These are phyloP conservation scores for Adelosebastes latens DNA, from an alignment of 2,797 vertebrate genomes.

Conservation along the genomic window DNA sequence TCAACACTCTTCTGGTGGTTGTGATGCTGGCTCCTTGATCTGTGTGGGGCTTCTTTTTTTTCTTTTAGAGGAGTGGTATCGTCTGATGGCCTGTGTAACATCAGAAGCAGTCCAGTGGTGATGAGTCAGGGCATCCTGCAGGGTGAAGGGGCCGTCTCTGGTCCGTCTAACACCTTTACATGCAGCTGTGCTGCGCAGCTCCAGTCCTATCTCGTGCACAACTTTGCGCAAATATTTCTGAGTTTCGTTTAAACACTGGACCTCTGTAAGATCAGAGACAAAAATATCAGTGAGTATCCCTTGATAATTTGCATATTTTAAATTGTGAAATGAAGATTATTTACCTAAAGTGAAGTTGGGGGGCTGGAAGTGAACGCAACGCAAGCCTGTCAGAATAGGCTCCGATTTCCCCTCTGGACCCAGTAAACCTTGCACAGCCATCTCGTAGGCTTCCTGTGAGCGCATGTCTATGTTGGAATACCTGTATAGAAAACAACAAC, in stretches of 20 bases:
- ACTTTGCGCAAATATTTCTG: slow-evolving; percentile 90
- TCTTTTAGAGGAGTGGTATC: slow-evolving; percentile 56
- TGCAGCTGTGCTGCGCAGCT: slow-evolving; percentile 89
- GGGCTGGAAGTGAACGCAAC: slow-evolving; percentile 86
- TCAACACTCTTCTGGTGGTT: not conserved
- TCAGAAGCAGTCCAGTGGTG: slow-evolving; percentile 86
- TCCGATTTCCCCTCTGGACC: slow-evolving; percentile 88
- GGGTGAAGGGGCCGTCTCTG: slow-evolving; percentile 87
- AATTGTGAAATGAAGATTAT: slow-evolving; percentile 13
- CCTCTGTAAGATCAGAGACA: slow-evolving; percentile 80
- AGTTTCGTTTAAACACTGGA: slow-evolving; percentile 94
- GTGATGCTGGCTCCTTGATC: not conserved
- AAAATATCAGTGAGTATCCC: not conserved
- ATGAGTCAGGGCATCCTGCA: slow-evolving; percentile 86
- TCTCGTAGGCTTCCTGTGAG: slow-evolving; percentile 93
- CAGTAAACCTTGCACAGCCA: slow-evolving; percentile 88
- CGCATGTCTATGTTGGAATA: slow-evolving; percentile 89
- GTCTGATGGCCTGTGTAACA: slow-evolving; percentile 79
- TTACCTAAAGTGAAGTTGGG: slow-evolving; percentile 93
- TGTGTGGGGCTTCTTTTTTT: slow-evolving; percentile 20
- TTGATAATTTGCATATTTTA: not conserved
- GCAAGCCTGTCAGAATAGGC: slow-evolving; percentile 88
- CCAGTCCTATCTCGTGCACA: slow-evolving; percentile 93
- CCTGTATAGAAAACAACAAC: slow-evolving; percentile 69
- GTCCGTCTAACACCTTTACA: slow-evolving; percentile 89